Evolutionary conservation across 2,888 invertebrate species (phyloP).

Genomic region (Argyresthia goedartella): DNA sequence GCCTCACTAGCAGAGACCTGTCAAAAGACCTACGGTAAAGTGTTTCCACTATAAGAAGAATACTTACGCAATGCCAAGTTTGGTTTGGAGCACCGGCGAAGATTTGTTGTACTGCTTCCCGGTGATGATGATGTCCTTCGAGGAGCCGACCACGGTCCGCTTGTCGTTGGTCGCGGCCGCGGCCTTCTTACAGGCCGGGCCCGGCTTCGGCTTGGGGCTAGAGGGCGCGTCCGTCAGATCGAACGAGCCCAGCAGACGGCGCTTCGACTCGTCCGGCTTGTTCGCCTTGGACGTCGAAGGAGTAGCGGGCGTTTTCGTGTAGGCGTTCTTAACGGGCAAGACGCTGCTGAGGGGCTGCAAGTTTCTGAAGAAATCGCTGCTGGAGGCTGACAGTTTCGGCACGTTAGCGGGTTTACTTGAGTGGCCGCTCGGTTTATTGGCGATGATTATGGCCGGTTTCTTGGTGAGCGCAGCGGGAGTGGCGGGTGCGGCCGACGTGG

Average conservation of each 20-base stretch:
- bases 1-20: too few relatives aligned
- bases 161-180: neutral
- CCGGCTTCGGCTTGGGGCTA: neutral
- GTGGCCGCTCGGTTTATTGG: neutral
- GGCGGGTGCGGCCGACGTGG: neutral
- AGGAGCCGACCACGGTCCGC: slow-evolving; percentile 10
- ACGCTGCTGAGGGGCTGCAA: neutral
- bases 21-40: too few relatives aligned
- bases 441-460: too few relatives aligned
- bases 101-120: too few relatives aligned
- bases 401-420: neutral
- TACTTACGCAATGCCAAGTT: too few relatives aligned
- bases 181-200: neutral
- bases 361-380: neutral
- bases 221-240: slow-evolving; percentile 3
- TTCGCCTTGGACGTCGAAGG: slow-evolving; percentile 8
- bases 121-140: slow-evolving; percentile 12
- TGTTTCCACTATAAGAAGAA: too few relatives aligned
- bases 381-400: neutral
- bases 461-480: neutral
- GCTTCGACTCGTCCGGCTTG: neutral
- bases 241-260: neutral
- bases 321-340: neutral
- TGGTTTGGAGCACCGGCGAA: too few relatives aligned
- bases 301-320: neutral